Percentiles rank a stretch among this genome's conserved stretches.
Evolutionary conservation across 2,797 vertebrate species (phyloP).

Genomic region (Gadopsis marmoratus): DNA sequence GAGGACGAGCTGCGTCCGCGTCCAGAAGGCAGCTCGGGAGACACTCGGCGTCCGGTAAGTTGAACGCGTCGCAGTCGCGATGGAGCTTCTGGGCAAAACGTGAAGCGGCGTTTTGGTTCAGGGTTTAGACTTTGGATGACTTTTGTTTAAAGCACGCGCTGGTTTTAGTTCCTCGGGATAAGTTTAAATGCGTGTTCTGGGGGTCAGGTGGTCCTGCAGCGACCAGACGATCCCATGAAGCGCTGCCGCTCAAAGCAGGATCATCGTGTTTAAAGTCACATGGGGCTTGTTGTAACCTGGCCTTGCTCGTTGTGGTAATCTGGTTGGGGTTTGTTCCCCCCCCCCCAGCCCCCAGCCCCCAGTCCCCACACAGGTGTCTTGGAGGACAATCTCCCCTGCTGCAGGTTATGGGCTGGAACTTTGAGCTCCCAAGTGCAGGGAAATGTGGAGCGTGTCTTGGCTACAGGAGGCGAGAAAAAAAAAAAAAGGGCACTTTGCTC

Average conservation of each 20-base stretch:
- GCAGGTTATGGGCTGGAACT: conserved; percentile 31
- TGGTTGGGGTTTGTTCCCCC: background rate
- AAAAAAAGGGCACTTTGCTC: background rate
- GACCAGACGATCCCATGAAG: conserved; percentile 72
- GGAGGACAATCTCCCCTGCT: conserved; percentile 1
- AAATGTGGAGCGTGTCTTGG: background rate
- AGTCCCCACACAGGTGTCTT: conserved; percentile 34
- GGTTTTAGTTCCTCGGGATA: background rate
- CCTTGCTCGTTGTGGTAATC: conserved; percentile 1
- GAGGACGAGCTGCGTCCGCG: conserved; percentile 25
- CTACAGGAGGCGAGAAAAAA: background rate
- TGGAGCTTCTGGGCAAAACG: background rate
- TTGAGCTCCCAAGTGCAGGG: conserved; percentile 49
- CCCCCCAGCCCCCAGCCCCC: too few species aligned
- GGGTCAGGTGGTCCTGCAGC: conserved; percentile 56
- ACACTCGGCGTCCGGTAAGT: conserved; percentile 63
- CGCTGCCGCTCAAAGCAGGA: conserved; percentile 70
- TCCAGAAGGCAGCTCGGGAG: background rate
- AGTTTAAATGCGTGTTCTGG: background rate
- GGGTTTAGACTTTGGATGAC: rapidly evolving
- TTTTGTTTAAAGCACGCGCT: background rate
- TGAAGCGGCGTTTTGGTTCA: too few species aligned
- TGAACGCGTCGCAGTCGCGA: background rate
- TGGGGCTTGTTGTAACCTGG: conserved; percentile 53
- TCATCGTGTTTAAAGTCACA: conserved; percentile 74